A percentile compares a stretch with the other conserved stretches of the same genome.
Evolutionary conservation across 2,797 vertebrate genomes (phyloP).

Genomic region (Gadopsis bispinosus): DNA sequence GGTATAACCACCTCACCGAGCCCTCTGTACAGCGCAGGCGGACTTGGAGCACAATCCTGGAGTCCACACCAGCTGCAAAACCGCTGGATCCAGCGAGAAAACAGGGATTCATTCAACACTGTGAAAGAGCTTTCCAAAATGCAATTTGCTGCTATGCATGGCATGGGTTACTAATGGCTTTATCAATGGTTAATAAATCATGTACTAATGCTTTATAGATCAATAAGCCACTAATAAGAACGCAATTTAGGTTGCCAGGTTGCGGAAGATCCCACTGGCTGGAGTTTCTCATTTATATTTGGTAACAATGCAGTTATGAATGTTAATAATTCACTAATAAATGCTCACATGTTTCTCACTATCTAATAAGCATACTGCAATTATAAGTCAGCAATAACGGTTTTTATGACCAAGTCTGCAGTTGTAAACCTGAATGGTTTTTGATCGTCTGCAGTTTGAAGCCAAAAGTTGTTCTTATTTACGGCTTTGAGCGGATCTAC

Average conservation of each 20-base stretch:
- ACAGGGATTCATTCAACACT: not conserved
- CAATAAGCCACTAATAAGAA: not conserved
- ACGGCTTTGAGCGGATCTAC: not conserved
- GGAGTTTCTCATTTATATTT: not conserved
- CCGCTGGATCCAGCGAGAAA: slow-evolving; percentile 70
- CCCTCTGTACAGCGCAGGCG: slow-evolving; percentile 86
- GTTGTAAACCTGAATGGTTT: not conserved
- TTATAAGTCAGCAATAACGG: not conserved
- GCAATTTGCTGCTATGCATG: not conserved
- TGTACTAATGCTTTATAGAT: not conserved
- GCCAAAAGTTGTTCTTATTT: not conserved
- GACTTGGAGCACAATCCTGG: slow-evolving; percentile 85
- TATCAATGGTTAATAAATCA: not conserved
- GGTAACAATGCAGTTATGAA: not conserved
- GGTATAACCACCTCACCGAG: slow-evolving; percentile 86
- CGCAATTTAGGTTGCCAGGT: not conserved
- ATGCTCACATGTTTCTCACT: not conserved
- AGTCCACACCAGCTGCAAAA: slow-evolving; percentile 70
- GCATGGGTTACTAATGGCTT: no score
- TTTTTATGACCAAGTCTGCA: not conserved
- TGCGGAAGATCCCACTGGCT: not conserved
- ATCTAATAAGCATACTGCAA: not conserved
- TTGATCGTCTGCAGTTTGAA: not conserved
- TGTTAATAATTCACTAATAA: not conserved
- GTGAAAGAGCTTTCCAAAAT: not conserved